Base-by-base conservation (phyloP, 2,797 vertebrate species). In the Protonibea diacanthus region DNA sequence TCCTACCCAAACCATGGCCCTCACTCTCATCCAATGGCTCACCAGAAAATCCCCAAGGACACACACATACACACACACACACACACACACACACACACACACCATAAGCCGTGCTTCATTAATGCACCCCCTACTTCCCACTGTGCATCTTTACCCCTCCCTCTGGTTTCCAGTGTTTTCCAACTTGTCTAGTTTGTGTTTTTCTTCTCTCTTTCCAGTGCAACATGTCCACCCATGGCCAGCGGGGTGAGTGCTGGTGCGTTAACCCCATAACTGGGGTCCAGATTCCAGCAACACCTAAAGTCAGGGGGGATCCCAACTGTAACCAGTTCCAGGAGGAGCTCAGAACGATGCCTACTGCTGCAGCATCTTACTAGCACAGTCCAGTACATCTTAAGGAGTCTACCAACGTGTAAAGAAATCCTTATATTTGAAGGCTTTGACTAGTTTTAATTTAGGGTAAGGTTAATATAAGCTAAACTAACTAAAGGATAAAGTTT, bases 221-320 rank as follows among this genome's bases (percentile, higher is more conserved):
- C 93, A 97, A 99, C 96, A 98, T 99, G 95, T 98, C 97, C 11
- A 95, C 96, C 92, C 97, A 98, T 0, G 97, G 98, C 85, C 97
- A 98, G 92, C 95, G 97, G 38, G 98, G 98, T 0, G 97, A 99
- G 92, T 99, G 97, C 89, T 99, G 98, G 97, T 99, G 98, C 0
- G 97, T 99, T 82, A 95, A 98, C 92, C 97, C 97, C 59, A 92
- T 96, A 82, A 98, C 97, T 0, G 97, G 98, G 65, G 89, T 97
- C 86, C 94, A 95, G 91, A 96, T 98, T 82, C 93, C 96, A 56
- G 95, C 94, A 0, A 96, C 97, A 0, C 96, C 96, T 62, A 96
- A 91, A 83, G 93, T 99, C 85, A 94, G 97, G 1, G 98, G 97
- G 57, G 98, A 99, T 88, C 98, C 98, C 0, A 96, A 99, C 92